Evolutionary conservation across 2,113 vertebrate species (phyloP), one percentile per base, ranked within the genome.

Genomic region (Heterotilapia buettikoferi): DNA sequence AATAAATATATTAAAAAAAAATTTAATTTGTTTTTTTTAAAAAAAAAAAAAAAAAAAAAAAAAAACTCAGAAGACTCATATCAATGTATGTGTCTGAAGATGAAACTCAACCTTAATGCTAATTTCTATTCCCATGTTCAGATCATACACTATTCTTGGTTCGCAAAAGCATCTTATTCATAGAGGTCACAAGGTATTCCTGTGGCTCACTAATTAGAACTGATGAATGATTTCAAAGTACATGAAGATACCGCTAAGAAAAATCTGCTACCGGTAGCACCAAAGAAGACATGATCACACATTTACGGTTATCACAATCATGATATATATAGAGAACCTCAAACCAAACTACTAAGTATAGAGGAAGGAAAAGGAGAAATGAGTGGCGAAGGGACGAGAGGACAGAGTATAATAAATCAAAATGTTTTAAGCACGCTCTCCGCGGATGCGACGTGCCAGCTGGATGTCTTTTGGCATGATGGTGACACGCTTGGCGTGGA

Each of bases 381-480:
- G 71, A 76, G 83, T 66, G 83, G 88, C 80, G 84, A 87, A 47
- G 45, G 73, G 52, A 54, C 6, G 29, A 87, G 80, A 93, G 53
- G 83, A 93, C 56, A 93, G 83, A 24, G 50, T 80, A 61, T 85
- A 90, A 91, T 86, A 80, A 86, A 84, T 54, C 33, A 81, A 92
- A 96, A 24, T 43, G 7, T 71, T 71, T 71, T 71, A 76, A 76
- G 86, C 86, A 13, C 96, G 96, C 66, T 97, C 96, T 45, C 97
- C 97, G 2, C 96, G 97, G 84, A 97, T 97, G 36, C 97, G 96
- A 21, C 96, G 96, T 56, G 97, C 97, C 96, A 97, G 95, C 96
- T 97, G 97, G 96, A 97, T 97, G 95, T 97, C 96, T 96, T 97
- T 97, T 94, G 96, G 96, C 96, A 97, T 97, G 93, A 97, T 97